Evolutionary conservation across 2,113 vertebrate species (phyloP).

Genomic region (Erythrolamprus reginae): DNA sequence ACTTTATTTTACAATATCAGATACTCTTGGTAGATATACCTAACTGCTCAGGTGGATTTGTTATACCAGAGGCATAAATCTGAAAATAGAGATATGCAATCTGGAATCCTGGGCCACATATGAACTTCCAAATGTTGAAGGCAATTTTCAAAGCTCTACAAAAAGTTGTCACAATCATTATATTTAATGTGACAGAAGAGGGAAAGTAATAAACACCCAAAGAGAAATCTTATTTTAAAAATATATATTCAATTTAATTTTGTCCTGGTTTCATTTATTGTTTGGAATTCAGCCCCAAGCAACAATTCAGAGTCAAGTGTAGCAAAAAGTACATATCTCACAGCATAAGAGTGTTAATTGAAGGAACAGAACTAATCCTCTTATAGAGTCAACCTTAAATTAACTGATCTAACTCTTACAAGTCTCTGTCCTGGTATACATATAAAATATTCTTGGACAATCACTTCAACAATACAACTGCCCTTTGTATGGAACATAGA

Average conservation of each 20-base stretch:
- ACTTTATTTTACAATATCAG: not conserved
- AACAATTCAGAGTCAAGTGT: not conserved
- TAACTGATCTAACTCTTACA: not conserved
- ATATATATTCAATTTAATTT: not conserved
- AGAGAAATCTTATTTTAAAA: not conserved
- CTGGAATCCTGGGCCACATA: not conserved
- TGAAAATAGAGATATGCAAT: not conserved
- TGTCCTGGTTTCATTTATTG: not conserved
- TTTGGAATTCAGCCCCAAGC: not conserved
- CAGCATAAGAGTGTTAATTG: not conserved
- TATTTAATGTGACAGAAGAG: not conserved
- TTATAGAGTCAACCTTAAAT: not conserved
- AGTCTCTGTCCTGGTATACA: not conserved
- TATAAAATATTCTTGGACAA: not conserved
- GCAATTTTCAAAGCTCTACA: not conserved
- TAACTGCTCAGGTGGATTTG: not conserved
- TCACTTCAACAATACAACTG: not conserved
- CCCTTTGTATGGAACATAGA: not conserved
- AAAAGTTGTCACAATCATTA: not conserved
- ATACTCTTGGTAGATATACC: not conserved
- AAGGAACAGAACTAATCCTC: too few species aligned
- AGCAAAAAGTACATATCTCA: not conserved
- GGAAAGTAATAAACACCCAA: not conserved
- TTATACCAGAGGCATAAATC: not conserved
- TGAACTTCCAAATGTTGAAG: not conserved